Base-by-base conservation (phyloP, 1,140 invertebrate species). In the Vollenhovia emeryi region DNA sequence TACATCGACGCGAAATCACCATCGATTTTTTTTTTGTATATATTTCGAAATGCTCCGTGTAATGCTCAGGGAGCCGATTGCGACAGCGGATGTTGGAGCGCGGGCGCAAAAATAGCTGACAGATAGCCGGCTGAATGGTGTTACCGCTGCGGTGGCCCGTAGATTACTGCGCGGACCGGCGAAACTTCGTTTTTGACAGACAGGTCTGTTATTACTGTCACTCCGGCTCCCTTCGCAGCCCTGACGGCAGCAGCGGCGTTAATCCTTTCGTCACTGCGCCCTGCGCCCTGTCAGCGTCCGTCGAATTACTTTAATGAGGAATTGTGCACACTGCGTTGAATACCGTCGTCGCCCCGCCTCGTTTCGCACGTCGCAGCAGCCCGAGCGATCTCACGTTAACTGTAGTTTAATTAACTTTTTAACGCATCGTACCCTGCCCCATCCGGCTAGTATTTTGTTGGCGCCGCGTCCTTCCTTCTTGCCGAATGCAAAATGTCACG, bases 191-290 rank as follows among this genome's bases (percentile, higher is more conserved):
- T 89, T 91, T 90, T 92, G 90, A 92, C 87, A 86, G 91, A 91
- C 91, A 83, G 90, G 86, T 91, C 91, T 92, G 91, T 92, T 92
- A 92, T 92, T 92, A 92, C 91, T 86, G 91, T 92, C 91, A 88
- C 89, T 92, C 90, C 82, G 52, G 27, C 24, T 69, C 76, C 80
- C 80, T 82, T 71, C 80, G 69, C 52, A 59, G 88, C 69, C 71
- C 83, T 45, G 69, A 55, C 74, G 60, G 78, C 48, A 71, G 80
- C 85, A 55, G 80, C 83, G 66, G 75, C 82, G 86, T 90, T 87
- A 87, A 89, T 90, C 88, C 85, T 89, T 84, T 89, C 87, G 85
- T 89, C 85, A 86, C 83, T 79, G 87, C 52, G 79, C 75, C 66
- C 86, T 82, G 86, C 24, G 55, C 52, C 55, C 66, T 82, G 89